Percentiles rank a stretch among this genome's conserved stretches.
Evolutionary conservation across 2,113 vertebrate species (phyloP).

Genomic region (Octodon degus): DNA sequence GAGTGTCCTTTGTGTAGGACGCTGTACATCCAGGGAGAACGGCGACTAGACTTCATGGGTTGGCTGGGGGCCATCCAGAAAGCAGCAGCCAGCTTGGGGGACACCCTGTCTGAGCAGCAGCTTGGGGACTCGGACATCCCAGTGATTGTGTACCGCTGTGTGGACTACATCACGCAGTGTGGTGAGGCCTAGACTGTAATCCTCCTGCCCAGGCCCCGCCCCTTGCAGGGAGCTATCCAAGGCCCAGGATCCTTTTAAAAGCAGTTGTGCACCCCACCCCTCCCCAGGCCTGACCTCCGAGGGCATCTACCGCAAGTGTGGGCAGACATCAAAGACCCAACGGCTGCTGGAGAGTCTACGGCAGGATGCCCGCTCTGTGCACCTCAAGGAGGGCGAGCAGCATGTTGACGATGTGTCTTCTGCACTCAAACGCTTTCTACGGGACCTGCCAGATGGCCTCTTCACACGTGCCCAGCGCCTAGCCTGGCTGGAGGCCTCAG

Average conservation of each 20-base stretch:
- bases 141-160: slow-evolving; percentile 93
- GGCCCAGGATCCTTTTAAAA: neutral
- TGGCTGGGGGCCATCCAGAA: slow-evolving; percentile 93
- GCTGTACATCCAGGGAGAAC: slow-evolving; percentile 93
- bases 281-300: slow-evolving; percentile 92
- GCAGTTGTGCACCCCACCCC: neutral
- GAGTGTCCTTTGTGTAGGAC: slow-evolving; percentile 85
- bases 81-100: slow-evolving; percentile 91
- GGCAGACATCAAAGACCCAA: slow-evolving; percentile 94
- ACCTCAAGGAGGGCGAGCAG: slow-evolving; percentile 93
- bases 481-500: slow-evolving; percentile 89
- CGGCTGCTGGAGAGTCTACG: slow-evolving; percentile 90
- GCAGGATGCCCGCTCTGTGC: slow-evolving; percentile 90
- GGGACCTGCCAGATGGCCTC: slow-evolving; percentile 92
- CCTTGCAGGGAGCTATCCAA: neutral
- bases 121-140: slow-evolving; percentile 94
- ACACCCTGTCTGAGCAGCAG: slow-evolving; percentile 94
- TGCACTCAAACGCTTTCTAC: slow-evolving; percentile 95
- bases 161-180: slow-evolving; percentile 94
- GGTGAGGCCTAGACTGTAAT: slow-evolving; percentile 84
- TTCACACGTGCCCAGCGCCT: slow-evolving; percentile 87
- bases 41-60: slow-evolving; percentile 93
- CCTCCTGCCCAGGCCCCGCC: too few species aligned
- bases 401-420: slow-evolving; percentile 96
- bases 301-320: slow-evolving; percentile 97